Evolutionary conservation across 2,113 vertebrate genomes (phyloP).

Genomic region (Paramisgurnus dabryanus): DNA sequence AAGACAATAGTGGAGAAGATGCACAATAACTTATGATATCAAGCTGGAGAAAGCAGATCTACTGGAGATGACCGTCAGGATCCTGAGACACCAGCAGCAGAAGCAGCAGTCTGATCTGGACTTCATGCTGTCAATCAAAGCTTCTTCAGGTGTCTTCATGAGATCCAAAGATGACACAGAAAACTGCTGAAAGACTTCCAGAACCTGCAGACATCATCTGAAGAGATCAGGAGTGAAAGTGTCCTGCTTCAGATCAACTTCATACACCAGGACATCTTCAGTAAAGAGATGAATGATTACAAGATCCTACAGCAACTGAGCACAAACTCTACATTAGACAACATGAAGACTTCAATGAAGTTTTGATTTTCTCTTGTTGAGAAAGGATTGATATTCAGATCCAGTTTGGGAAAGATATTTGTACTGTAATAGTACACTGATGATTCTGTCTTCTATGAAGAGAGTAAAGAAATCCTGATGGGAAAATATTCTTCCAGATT

Average conservation of each 20-base stretch:
- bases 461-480: slow-evolving; percentile 1
- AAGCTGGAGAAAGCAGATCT: slow-evolving; percentile 60
- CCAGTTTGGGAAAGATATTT: neutral
- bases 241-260: slow-evolving; percentile 20
- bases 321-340: slow-evolving; percentile 52
- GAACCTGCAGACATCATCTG: slow-evolving; percentile 52
- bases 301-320: slow-evolving; percentile 73
- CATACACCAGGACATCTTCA: slow-evolving; percentile 48
- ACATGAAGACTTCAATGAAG: neutral
- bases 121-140: slow-evolving; percentile 50
- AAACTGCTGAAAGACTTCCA: slow-evolving; percentile 54
- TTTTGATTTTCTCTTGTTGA: neutral
- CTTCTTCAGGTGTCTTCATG: neutral
- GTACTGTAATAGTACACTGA: neutral
- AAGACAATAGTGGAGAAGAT: slow-evolving; percentile 40
- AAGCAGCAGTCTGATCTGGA: neutral
- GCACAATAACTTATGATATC: slow-evolving; percentile 51
- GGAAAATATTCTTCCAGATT: neutral
- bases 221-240: slow-evolving; percentile 49
- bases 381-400: neutral
- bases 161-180: slow-evolving; percentile 51
- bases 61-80: slow-evolving; percentile 32
- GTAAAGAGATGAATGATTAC: slow-evolving; percentile 57
- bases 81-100: neutral
- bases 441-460: neutral